phyloP scores from a whole-genome alignment of 2,797 vertebrate genomes.

The Naso thynnoides region DNA sequence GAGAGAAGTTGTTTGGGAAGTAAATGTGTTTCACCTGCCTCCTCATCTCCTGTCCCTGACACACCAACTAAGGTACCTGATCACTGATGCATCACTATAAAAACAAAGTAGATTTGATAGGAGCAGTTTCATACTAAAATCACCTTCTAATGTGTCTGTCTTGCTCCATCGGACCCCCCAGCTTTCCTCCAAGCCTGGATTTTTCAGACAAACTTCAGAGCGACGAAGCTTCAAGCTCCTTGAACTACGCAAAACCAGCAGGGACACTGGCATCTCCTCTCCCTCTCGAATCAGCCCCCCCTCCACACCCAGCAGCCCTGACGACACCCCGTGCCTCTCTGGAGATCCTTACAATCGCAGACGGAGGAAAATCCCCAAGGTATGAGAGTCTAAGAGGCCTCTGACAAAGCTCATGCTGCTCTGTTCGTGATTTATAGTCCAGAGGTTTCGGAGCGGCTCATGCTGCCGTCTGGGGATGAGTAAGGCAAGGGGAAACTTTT shows the following conservation, averaged over 20 bases:
- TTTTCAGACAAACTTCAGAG: slow-evolving; percentile 95
- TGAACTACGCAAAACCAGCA: slow-evolving; percentile 91
- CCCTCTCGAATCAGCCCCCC: slow-evolving; percentile 94
- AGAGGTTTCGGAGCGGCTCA: slow-evolving; percentile 45
- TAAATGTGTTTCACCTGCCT: slow-evolving; percentile 88
- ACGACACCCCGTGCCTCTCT: slow-evolving; percentile 93
- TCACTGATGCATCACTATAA: not conserved
- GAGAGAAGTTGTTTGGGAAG: slow-evolving; percentile 85
- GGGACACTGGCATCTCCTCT: slow-evolving; percentile 88
- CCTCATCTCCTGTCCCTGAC: slow-evolving; percentile 88
- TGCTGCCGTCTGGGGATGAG: slow-evolving; percentile 46
- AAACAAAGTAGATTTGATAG: not conserved
- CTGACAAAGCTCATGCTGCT: slow-evolving; percentile 16
- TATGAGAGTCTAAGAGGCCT: slow-evolving; percentile 64
- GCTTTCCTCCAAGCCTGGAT: slow-evolving; percentile 82
- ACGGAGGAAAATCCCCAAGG: slow-evolving; percentile 96
- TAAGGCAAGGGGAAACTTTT: slow-evolving; percentile 37
- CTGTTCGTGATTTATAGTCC: slow-evolving; percentile 53
- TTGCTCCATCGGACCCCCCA: slow-evolving; percentile 35
- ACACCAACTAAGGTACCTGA: slow-evolving; percentile 89
- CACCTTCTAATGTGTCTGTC: not conserved
- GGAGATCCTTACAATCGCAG: slow-evolving; percentile 94
- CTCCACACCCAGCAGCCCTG: slow-evolving; percentile 97
- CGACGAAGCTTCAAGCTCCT: slow-evolving; percentile 92
- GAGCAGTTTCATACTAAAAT: not conserved